These are phyloP conservation scores for Metridium senile DNA, from an alignment of 92 coral and sea anemone species.

Conservation along the genomic window DNA sequence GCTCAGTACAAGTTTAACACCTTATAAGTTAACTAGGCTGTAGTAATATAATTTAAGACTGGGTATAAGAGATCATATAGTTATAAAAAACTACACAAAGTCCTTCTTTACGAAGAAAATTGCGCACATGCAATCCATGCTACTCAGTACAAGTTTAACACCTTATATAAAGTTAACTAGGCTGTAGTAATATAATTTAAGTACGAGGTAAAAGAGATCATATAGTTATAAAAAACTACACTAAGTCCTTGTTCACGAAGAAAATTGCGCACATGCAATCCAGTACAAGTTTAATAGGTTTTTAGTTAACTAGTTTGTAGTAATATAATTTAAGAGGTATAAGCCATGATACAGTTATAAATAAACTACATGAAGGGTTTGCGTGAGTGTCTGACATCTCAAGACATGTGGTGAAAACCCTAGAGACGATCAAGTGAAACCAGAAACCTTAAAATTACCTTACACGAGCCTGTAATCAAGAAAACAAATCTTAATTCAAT, in stretches of 20 bases:
- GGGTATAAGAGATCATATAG: neutral
- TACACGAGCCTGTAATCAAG: neutral
- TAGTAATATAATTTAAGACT: neutral
- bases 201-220: neutral
- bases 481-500: neutral
- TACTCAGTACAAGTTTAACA: too few relatives aligned
- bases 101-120: too few relatives aligned
- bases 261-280: too few relatives aligned
- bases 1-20: too few relatives aligned
- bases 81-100: too few relatives aligned
- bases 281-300: too few relatives aligned
- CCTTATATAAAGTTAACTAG: too few relatives aligned
- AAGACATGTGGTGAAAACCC: neutral
- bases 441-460: neutral
- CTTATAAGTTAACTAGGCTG: too few relatives aligned
- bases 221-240: too few relatives aligned
- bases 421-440: neutral
- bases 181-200: neutral
- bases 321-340: neutral
- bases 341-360: neutral
- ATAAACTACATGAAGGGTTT: neutral
- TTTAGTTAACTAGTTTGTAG: neutral
- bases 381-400: constrained; percentile 14
- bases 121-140: too few relatives aligned
- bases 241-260: too few relatives aligned